phyloP scores from a whole-genome alignment of 2,888 invertebrate genomes.

The Patella pellucida region DNA sequence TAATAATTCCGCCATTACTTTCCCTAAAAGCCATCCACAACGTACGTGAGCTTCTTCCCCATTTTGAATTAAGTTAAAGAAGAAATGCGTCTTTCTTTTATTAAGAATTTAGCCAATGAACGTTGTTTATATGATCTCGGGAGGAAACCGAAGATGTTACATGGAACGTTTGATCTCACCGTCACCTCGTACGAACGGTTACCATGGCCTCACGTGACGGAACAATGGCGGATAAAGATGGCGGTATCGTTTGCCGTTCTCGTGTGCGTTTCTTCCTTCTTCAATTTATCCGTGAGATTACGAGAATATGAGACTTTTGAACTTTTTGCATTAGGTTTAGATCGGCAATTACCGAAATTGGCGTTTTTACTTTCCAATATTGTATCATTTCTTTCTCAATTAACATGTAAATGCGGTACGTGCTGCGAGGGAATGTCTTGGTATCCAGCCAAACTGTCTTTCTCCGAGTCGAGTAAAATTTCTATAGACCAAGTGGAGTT shows the following conservation, averaged over 20 bases:
- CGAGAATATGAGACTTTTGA: conserved; percentile 28
- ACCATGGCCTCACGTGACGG: conserved; percentile 28
- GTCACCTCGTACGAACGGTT: conserved; percentile 12
- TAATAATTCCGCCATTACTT: background rate
- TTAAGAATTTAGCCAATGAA: conserved; percentile 9
- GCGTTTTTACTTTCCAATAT: conserved; percentile 25
- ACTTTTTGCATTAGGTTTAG: conserved; percentile 25
- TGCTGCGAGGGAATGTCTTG: conserved; percentile 18
- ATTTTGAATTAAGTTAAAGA: background rate
- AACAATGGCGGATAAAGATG: conserved; percentile 23
- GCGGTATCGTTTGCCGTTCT: conserved; percentile 21
- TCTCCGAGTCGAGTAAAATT: too few species aligned
- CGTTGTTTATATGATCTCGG: background rate
- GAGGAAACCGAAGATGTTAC: too few species aligned
- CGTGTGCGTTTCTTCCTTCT: conserved; percentile 16
- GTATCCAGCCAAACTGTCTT: too few species aligned
- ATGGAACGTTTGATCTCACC: conserved; percentile 4
- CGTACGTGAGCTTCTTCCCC: background rate
- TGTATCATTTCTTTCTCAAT: conserved; percentile 25
- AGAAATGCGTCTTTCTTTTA: conserved; percentile 7
- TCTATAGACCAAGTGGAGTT: too few species aligned
- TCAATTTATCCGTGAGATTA: conserved; percentile 16
- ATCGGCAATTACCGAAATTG: conserved; percentile 27
- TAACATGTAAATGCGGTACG: conserved; percentile 23
- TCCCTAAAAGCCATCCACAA: background rate